These are phyloP conservation scores for Hyposmocoma kahamanoa DNA, from an alignment of 1,140 invertebrate genomes.

Conservation along the genomic window DNA sequence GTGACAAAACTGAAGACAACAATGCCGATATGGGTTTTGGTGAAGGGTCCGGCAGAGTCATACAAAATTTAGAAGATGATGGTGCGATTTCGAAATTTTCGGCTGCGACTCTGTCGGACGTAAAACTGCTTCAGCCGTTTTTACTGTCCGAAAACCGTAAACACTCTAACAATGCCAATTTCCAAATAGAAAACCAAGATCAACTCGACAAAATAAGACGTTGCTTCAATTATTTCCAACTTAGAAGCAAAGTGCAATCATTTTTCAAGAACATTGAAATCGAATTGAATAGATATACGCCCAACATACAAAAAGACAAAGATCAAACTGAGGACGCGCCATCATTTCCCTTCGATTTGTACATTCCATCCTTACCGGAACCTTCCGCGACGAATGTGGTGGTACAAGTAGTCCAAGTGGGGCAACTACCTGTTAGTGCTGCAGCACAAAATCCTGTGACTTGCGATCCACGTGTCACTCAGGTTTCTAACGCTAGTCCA, in stretches of 20 bases:
- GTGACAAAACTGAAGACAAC: slow-evolving; percentile 33
- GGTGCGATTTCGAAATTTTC: slow-evolving; percentile 56
- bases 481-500: slow-evolving; percentile 57
- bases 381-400: slow-evolving; percentile 29
- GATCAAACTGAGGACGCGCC: slow-evolving; percentile 9
- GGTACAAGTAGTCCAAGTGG: slow-evolving; percentile 68
- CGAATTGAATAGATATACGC: slow-evolving; percentile 34
- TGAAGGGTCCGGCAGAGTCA: slow-evolving; percentile 73
- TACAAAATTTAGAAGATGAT: slow-evolving; percentile 56
- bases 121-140: slow-evolving; percentile 69
- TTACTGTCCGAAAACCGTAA: slow-evolving; percentile 41
- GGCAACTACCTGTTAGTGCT: slow-evolving; percentile 63
- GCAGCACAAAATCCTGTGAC: slow-evolving; percentile 64
- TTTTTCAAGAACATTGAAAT: slow-evolving; percentile 44
- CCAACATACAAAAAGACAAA: slow-evolving; percentile 26
- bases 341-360: slow-evolving; percentile 35
- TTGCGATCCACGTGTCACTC: slow-evolving; percentile 61
- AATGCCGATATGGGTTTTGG: slow-evolving; percentile 74
- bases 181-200: slow-evolving; percentile 21
- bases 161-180: slow-evolving; percentile 21
- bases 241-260: slow-evolving; percentile 47
- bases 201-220: slow-evolving; percentile 35
- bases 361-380: slow-evolving; percentile 44
- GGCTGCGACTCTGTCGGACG: slow-evolving; percentile 74
- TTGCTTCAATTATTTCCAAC: slow-evolving; percentile 34